These are phyloP conservation scores for Harmothoe impar DNA, from an alignment of 2,888 invertebrate species.

Conservation along the genomic window DNA sequence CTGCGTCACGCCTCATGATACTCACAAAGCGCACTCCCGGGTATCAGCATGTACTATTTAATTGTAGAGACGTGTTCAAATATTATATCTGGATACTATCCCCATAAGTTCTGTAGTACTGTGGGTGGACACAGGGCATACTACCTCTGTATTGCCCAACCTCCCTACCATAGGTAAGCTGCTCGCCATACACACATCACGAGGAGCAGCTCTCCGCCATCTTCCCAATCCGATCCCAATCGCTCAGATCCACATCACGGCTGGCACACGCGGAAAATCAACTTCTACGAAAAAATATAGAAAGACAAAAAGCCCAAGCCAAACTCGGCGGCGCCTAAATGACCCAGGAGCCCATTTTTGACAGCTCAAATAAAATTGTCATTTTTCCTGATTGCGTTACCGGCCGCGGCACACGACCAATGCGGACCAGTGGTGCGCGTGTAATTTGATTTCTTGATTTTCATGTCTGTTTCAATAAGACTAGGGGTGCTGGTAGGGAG, in stretches of 20 bases:
- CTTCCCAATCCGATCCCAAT: background rate
- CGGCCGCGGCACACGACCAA: slow-evolving; percentile 37
- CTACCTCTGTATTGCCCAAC: too few species aligned
- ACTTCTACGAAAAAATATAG: slow-evolving; percentile 38
- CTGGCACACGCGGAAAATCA: background rate
- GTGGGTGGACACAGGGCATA: too few species aligned
- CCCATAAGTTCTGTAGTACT: too few species aligned
- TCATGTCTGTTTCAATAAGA: slow-evolving; percentile 57
- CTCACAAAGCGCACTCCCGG: too few species aligned
- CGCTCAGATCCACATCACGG: slow-evolving; percentile 24
- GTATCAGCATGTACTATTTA: too few species aligned
- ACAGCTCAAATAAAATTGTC: slow-evolving; percentile 62
- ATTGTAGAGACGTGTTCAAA: too few species aligned
- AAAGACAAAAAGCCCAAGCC: background rate
- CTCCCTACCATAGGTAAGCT: too few species aligned
- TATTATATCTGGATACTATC: too few species aligned
- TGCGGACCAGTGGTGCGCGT: slow-evolving; percentile 32
- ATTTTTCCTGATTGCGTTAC: slow-evolving; percentile 57
- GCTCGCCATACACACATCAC: background rate
- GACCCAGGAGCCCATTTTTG: slow-evolving; percentile 55
- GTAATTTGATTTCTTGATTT: slow-evolving; percentile 61
- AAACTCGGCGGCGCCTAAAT: slow-evolving; percentile 36
- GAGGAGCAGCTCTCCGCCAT: background rate
- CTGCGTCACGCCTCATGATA: too few species aligned
- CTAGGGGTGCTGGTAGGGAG: slow-evolving; percentile 12